phyloP scores from a whole-genome alignment of 1,140 invertebrate species.

The Dendroctonus ponderosae region DNA sequence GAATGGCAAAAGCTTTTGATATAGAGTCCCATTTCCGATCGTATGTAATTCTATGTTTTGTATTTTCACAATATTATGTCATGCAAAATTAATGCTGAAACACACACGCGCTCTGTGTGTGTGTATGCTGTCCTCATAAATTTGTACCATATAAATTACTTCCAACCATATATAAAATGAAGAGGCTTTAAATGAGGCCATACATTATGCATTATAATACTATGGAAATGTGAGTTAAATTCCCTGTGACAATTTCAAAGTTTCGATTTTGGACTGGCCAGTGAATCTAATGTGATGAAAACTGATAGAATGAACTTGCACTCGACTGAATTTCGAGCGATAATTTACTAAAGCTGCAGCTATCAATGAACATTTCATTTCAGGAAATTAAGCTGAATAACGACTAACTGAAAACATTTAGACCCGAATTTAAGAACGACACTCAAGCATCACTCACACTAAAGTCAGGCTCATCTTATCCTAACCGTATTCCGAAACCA shows the following conservation, averaged over 20 bases:
- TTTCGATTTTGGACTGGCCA: background rate
- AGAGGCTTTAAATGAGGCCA: slow-evolving; percentile 9
- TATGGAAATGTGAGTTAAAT: slow-evolving; percentile 7
- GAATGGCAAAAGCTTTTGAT: slow-evolving; percentile 9
- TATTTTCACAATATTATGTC: slow-evolving; percentile 24
- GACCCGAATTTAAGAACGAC: no score
- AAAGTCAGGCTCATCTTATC: no score
- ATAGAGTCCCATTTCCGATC: slow-evolving; percentile 20
- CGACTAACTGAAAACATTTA: no score
- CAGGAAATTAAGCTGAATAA: no score
- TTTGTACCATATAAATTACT: slow-evolving; percentile 17
- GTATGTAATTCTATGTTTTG: slow-evolving; percentile 21
- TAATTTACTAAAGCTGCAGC: no score
- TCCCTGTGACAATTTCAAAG: background rate
- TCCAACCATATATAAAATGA: slow-evolving; percentile 15
- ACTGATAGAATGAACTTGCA: no score
- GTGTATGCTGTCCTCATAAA: slow-evolving; percentile 21
- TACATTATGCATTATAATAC: slow-evolving; percentile 12
- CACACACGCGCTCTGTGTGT: slow-evolving; percentile 5
- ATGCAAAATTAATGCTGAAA: slow-evolving; percentile 23
- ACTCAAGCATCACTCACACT: no score
- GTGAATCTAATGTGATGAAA: background rate
- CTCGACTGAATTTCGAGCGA: no score
- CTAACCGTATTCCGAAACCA: no score
- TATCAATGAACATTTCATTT: no score